These are phyloP conservation scores for Ochotona princeps DNA, from an alignment of 2,113 vertebrate genomes.

Conservation along the genomic window DNA sequence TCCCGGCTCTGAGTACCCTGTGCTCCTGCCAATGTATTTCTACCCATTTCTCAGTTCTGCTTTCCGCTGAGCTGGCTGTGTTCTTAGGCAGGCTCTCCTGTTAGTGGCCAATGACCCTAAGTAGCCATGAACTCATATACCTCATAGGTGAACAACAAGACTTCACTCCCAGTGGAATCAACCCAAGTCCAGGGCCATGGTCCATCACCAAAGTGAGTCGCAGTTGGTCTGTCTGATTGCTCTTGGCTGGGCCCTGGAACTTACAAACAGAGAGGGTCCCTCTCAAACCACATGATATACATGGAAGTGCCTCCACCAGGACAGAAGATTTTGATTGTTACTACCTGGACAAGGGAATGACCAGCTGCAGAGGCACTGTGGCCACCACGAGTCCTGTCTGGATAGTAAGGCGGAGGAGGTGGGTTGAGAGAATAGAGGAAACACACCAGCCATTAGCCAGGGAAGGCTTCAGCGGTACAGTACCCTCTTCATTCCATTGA, in stretches of 20 bases:
- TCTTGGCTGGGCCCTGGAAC: neutral
- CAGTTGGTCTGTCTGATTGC: neutral
- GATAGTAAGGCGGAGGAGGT: too few relatives aligned
- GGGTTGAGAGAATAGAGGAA: neutral
- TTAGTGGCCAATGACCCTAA: neutral
- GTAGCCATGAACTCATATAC: neutral
- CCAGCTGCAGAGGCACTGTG: accelerated
- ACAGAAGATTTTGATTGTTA: neutral
- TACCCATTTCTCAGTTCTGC: neutral
- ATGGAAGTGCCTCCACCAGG: too few relatives aligned
- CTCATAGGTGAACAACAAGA: neutral
- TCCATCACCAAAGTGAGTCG: neutral
- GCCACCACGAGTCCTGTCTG: neutral
- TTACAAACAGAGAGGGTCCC: neutral
- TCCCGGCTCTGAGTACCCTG: neutral
- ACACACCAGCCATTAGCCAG: accelerated
- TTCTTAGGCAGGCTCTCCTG: neutral
- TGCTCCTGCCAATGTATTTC: neutral
- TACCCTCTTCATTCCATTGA: neutral
- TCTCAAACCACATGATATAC: neutral
- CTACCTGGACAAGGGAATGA: neutral
- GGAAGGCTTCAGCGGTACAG: neutral
- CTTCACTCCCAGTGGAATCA: neutral
- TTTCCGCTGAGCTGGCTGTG: neutral
- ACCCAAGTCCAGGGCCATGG: neutral